Evolutionary conservation across 2,797 vertebrate genomes (phyloP).

Genomic region (Semotilus atromaculatus): DNA sequence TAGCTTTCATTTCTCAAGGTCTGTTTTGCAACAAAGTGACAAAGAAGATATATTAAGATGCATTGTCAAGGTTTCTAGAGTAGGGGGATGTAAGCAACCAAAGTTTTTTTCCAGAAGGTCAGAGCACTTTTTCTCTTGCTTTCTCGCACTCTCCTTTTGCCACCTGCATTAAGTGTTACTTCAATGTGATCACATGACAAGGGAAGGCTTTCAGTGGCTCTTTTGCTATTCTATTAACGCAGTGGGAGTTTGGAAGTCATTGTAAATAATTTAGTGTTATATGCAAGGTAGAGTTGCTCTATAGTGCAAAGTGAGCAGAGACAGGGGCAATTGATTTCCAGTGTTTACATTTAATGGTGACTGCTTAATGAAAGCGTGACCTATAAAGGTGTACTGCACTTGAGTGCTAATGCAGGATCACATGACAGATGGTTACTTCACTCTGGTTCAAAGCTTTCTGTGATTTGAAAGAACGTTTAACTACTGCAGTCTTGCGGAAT

Average conservation of each 20-base stretch:
- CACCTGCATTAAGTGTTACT: conserved; percentile 10
- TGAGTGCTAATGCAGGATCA: conserved; percentile 2
- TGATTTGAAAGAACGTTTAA: neutral
- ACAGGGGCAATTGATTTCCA: conserved; percentile 17
- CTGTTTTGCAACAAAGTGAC: neutral
- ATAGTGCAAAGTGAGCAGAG: conserved; percentile 16
- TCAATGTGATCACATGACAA: conserved; percentile 4
- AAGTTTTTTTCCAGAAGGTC: neutral
- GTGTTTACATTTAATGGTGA: conserved; percentile 31
- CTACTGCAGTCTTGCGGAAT: no score
- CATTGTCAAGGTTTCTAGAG: neutral
- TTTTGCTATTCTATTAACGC: conserved; percentile 21
- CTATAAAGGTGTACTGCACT: conserved; percentile 23
- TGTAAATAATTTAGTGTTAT: conserved; percentile 41
- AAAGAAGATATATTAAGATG: neutral
- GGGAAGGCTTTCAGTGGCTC: conserved; percentile 3
- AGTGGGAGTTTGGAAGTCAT: conserved; percentile 14
- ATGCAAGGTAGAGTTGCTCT: conserved; percentile 10
- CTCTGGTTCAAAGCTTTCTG: conserved; percentile 6
- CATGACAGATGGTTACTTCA: neutral
- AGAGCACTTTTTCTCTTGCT: neutral
- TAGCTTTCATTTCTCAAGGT: neutral
- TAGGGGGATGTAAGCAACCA: no score
- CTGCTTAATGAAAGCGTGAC: conserved; percentile 33
- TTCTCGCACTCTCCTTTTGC: neutral